Evolutionary conservation across 2,888 invertebrate species (phyloP).

Genomic region (Patella depressa): DNA sequence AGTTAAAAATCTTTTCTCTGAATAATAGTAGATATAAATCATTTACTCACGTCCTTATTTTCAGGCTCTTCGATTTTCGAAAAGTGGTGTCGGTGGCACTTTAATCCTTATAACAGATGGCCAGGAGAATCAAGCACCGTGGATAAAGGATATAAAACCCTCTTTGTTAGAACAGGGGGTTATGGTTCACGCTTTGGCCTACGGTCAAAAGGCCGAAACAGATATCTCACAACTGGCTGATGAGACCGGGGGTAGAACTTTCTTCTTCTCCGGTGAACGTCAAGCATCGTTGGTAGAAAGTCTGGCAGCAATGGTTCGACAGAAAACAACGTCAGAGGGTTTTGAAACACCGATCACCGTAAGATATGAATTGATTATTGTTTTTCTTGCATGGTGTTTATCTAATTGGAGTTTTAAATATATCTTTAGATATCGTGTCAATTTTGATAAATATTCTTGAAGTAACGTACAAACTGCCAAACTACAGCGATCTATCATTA

Average conservation of each 20-base stretch:
- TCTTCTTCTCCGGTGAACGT: constrained; percentile 39
- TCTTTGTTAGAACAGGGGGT: constrained; percentile 29
- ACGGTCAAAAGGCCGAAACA: constrained; percentile 39
- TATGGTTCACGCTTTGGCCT: constrained; percentile 39
- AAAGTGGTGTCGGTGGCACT: constrained; percentile 31
- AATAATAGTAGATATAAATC: too few species aligned
- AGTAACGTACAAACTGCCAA: too few species aligned
- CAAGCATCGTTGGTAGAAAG: constrained; percentile 44
- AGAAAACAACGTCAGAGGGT: background rate
- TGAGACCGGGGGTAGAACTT: constrained; percentile 41
- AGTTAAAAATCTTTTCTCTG: too few species aligned
- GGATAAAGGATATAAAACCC: constrained; percentile 32
- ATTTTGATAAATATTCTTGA: too few species aligned
- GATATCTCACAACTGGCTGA: constrained; percentile 35
- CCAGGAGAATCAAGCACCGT: constrained; percentile 41
- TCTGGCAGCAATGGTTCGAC: constrained; percentile 33
- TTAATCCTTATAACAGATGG: constrained; percentile 47
- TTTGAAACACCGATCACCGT: constrained; percentile 1
- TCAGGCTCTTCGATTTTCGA: constrained; percentile 20
- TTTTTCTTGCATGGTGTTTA: background rate
- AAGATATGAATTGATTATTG: background rate
- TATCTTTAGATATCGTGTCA: too few species aligned
- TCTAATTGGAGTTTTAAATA: too few species aligned
- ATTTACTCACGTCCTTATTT: background rate
- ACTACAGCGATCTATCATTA: too few species aligned